A percentile compares a stretch with the other conserved stretches of the same genome.
Evolutionary conservation across 2,113 vertebrate species (phyloP).

Genomic region (Nanorana parkeri): DNA sequence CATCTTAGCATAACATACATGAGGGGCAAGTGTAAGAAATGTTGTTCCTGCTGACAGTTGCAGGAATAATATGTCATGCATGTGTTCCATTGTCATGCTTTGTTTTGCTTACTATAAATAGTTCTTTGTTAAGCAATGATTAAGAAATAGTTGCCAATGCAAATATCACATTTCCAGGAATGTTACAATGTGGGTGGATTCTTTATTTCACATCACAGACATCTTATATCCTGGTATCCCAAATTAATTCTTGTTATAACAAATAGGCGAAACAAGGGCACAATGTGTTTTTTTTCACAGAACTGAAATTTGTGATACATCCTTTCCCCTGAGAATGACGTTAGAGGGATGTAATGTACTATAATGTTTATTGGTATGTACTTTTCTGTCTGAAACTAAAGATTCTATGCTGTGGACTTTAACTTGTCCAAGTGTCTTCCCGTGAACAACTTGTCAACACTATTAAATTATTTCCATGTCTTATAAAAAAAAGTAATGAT

Average conservation of each 20-base stretch:
- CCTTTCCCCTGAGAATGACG: too few relatives aligned
- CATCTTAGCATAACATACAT: too few relatives aligned
- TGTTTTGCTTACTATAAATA: not conserved
- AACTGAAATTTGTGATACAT: not conserved
- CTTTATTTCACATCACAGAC: not conserved
- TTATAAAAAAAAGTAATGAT: not conserved
- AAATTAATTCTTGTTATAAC: too few relatives aligned
- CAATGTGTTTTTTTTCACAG: not conserved
- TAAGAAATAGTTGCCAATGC: not conserved
- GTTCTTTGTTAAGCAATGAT: not conserved
- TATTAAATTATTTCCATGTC: constrained; percentile 15
- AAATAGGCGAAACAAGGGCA: too few relatives aligned
- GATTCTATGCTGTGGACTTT: not conserved
- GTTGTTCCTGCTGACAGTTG: too few relatives aligned
- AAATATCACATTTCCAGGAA: not conserved
- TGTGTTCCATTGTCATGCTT: too few relatives aligned
- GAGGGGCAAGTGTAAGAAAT: too few relatives aligned
- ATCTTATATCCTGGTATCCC: not conserved
- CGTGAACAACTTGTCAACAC: constrained; percentile 20
- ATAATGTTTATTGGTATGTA: not conserved
- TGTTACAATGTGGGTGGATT: not conserved
- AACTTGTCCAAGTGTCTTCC: not conserved
- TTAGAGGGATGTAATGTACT: too few relatives aligned
- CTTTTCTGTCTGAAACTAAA: not conserved
- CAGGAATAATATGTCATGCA: too few relatives aligned